Evolutionary conservation across 35 echinoderm and acorn worm genomes (phyloP), one percentile per base, ranked within the genome.

Genomic region (Apostichopus japonicus): DNA sequence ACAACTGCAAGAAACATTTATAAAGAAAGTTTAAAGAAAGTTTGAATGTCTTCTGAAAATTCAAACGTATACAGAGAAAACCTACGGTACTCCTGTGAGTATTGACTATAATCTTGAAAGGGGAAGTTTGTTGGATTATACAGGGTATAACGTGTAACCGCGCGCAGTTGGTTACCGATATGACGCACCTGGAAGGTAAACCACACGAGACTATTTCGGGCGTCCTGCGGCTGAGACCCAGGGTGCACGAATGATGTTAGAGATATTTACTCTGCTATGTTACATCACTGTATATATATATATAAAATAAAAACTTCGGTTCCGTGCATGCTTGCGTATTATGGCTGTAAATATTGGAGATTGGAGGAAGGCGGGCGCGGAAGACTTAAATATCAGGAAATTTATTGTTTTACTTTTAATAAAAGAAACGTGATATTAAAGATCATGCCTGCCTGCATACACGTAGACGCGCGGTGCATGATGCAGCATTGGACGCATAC

Each of bases 171-270:
- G 81, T 23, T 19, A 16, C 17, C 81, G 22, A 55, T 55, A n/a
- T 84, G 81, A 84, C 81, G 81, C 81, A 84, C 81, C 81, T 84
- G 81, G 81, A 16, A 84, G 81, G 81, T 84, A 84, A 84, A 84
- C 81, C 81, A 84, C 81, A 84, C 81, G 27, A 51, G 17, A 16
- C 54, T 84, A 57, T 57, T 57, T 57, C 55, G 21, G 81, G 81
- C 55, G 23, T 57, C 81, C 53, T 84, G 81, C 6, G 81, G 81
- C 55, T 84, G 53, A 17, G 54, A 84, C 81, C 81, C 81, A 84
- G 81, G 81, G 81, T 84, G 81, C 55, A 59, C 53, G 16, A 8
- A 80, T 80, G 33, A 61, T 5, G 57, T 61, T 61, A n/a, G 5
- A 61, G 7, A 61, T 61, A 61, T 61, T 61, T 61, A 61, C 57